These are phyloP conservation scores for Theretra japonica DNA, from an alignment of 2,888 invertebrate species.

Conservation along the genomic window DNA sequence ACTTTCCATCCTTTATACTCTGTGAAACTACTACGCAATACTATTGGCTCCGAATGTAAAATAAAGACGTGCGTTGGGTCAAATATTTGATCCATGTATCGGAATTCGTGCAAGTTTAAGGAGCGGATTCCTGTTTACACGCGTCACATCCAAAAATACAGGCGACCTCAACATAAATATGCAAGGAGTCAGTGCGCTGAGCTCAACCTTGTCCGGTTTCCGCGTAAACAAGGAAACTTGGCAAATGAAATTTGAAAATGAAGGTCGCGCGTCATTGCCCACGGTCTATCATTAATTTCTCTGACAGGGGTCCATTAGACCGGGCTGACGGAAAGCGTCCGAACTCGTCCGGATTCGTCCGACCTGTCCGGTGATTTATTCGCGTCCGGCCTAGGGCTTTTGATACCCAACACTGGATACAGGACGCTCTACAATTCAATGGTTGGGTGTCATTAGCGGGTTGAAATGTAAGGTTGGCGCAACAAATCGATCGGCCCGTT, in stretches of 20 bases:
- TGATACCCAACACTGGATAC: slow-evolving; percentile 47
- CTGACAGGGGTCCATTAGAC: slow-evolving; percentile 53
- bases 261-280: slow-evolving; percentile 40
- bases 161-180: slow-evolving; percentile 22
- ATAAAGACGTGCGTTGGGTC: too few relatives aligned
- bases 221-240: slow-evolving; percentile 34
- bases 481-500: slow-evolving; percentile 11
- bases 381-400: slow-evolving; percentile 39
- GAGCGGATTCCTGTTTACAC: not conserved
- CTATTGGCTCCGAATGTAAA: too few relatives aligned
- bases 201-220: slow-evolving; percentile 18
- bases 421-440: slow-evolving; percentile 38
- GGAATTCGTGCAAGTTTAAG: not conserved
- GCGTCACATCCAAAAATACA: slow-evolving; percentile 9
- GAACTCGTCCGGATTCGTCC: slow-evolving; percentile 28
- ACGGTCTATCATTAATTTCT: slow-evolving; percentile 52
- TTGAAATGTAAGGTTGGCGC: slow-evolving; percentile 17
- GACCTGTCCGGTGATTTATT: slow-evolving; percentile 50
- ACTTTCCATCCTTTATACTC: too few relatives aligned
- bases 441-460: slow-evolving; percentile 42
- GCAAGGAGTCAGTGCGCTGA: not conserved
- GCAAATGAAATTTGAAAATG: slow-evolving; percentile 38
- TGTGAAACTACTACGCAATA: too few relatives aligned
- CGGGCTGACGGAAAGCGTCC: slow-evolving; percentile 35
- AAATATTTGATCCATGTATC: not conserved